Evolutionary conservation across 2,113 vertebrate species (phyloP).

Genomic region (Melospiza melodia): DNA sequence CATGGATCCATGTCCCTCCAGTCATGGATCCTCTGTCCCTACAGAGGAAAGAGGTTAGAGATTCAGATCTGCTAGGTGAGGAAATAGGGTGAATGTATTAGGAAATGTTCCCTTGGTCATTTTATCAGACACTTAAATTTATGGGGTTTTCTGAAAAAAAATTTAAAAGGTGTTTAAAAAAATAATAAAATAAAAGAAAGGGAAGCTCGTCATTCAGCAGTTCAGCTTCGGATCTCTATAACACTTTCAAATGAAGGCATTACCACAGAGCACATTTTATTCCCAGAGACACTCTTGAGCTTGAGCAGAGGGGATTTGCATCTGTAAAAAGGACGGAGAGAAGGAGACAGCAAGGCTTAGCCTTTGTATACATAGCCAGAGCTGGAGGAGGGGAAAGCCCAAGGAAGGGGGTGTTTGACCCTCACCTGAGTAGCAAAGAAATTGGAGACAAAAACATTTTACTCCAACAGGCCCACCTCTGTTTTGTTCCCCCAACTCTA

Average conservation of each 20-base stretch:
- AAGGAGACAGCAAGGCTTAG: conserved; percentile 43
- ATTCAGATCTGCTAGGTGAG: neutral
- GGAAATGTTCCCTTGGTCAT: neutral
- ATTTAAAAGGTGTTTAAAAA: neutral
- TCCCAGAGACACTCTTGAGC: conserved; percentile 24
- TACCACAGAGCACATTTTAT: conserved; percentile 8
- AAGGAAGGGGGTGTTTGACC: neutral
- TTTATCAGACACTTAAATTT: neutral
- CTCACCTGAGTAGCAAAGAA: neutral
- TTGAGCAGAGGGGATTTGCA: conserved; percentile 54
- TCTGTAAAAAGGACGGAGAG: conserved; percentile 50
- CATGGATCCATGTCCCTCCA: too few species aligned
- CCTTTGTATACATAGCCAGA: neutral
- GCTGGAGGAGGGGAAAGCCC: neutral
- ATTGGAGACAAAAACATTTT: neutral
- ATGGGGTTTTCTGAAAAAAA: neutral
- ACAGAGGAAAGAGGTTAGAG: neutral
- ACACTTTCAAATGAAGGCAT: conserved; percentile 32
- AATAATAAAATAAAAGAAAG: fast-evolving
- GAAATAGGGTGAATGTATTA: neutral
- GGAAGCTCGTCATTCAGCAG: neutral
- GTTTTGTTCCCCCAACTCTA: neutral
- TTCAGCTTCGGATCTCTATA: neutral
- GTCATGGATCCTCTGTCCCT: too few species aligned
- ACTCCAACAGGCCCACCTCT: neutral